Evolutionary conservation across 2,113 vertebrate genomes (phyloP), one percentile per base, ranked within the genome.

Genomic region (Nibea albiflora): DNA sequence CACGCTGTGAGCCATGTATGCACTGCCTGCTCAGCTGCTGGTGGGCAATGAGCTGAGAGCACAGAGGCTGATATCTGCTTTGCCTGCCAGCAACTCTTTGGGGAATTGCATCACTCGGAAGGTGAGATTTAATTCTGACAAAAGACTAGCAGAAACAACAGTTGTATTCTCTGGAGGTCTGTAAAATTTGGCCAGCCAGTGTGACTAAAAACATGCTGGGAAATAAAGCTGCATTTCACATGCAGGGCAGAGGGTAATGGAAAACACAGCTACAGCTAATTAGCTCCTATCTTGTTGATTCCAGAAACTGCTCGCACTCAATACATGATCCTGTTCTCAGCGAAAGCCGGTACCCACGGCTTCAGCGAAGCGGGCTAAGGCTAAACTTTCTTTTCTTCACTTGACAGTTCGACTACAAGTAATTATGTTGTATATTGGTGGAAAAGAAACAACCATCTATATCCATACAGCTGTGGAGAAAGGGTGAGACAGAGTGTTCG

Each of bases 371-470:
- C 57, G 39, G 50, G 76, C 60, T 58, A 50, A 17, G 11, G 58
- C 66, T 63, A 28, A 91, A 89, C 14, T 57, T 81, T 80, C 62
- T 86, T 83, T 83, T 54, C 46, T 57, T 49, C 44, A 46, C 75
- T 67, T 61, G 28, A 78, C 58, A 81, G 73, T 84, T 76, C 72
- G 24, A 61, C 64, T 53, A 19, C 66, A 77, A 79, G 80, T 88
- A 78, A 93, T 92, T 85, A 90, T 65, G 84, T 70, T 69, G 73
- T 74, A 77, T 58, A 77, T 20, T 67, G 63, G 72, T 73, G 73
- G 50, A 80, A 88, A 85, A 85, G 76, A 81, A 92, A 88, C 87
- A 80, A 19, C 85, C 87, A 85, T 91, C 81, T 87, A 78, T 90
- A 89, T 89, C 86, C 86, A 92, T 88, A 87, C 49, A 86, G 77